These are phyloP conservation scores for Mnemiopsis leidyi DNA, from an alignment of 37 sponge, comb jelly and placozoan species.

Conservation along the genomic window DNA sequence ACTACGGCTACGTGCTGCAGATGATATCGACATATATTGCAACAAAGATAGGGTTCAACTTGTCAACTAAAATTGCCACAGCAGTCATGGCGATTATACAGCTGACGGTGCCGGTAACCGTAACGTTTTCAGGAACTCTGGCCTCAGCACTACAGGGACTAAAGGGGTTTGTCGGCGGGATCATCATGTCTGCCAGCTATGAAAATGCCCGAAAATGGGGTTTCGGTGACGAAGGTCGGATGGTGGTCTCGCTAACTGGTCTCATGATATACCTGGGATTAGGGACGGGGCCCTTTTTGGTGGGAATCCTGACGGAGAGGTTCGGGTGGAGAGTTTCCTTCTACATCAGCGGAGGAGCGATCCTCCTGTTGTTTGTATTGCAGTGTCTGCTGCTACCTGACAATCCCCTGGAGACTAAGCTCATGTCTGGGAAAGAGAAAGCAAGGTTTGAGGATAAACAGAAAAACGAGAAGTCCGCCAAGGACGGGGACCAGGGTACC, in stretches of 20 bases:
- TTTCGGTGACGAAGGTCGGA: neutral
- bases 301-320: neutral
- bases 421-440: neutral
- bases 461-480: neutral
- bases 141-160: neutral
- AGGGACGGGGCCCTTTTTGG: neutral
- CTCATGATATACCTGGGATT: neutral
- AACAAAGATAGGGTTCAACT: neutral
- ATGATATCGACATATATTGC: neutral
- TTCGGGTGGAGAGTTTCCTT: neutral
- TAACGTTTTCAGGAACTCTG: neutral
- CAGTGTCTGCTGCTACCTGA: neutral
- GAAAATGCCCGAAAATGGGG: neutral
- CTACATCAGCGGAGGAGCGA: neutral
- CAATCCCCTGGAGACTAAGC: neutral
- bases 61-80: neutral
- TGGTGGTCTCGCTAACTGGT: neutral
- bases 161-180: neutral
- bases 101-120: neutral
- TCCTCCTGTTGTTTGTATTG: neutral
- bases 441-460: neutral
- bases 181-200: neutral
- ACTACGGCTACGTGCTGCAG: constrained; percentile 56
- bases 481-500: neutral
- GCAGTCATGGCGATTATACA: neutral